These are phyloP conservation scores for Nylanderia fulva DNA, from an alignment of 1,140 invertebrate species.

Conservation along the genomic window DNA sequence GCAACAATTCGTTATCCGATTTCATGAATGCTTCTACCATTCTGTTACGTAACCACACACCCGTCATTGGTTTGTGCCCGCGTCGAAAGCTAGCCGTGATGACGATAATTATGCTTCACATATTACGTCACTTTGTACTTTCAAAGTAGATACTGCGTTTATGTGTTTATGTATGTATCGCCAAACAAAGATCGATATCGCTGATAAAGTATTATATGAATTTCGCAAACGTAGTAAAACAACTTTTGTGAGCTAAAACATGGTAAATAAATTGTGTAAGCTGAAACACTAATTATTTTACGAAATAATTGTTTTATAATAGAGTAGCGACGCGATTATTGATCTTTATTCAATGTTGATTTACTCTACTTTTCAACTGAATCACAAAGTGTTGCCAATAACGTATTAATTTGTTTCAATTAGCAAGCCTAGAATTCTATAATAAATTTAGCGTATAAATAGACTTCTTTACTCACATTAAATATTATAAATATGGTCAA, in stretches of 20 bases:
- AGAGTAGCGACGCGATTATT: not conserved
- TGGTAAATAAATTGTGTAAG: constrained; percentile 12
- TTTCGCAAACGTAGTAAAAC: not conserved
- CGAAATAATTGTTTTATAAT: not conserved
- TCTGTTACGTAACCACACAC: constrained; percentile 44
- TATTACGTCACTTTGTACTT: constrained; percentile 61
- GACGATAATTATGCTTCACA: constrained; percentile 62
- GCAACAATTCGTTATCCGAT: constrained; percentile 59
- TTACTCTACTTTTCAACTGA: constrained; percentile 13
- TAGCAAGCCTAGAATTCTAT: not conserved
- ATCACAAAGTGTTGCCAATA: not conserved
- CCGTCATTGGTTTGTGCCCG: constrained; percentile 47
- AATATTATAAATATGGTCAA: not conserved
- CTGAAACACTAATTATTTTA: constrained; percentile 4
- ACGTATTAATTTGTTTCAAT: constrained; percentile 32
- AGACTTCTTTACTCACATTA: not conserved
- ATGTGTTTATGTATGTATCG: constrained; percentile 18
- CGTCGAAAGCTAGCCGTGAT: constrained; percentile 43
- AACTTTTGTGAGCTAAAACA: not conserved
- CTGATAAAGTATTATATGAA: constrained; percentile 41
- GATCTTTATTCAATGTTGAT: not conserved
- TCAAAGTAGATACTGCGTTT: constrained; percentile 9
- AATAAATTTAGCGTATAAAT: not conserved
- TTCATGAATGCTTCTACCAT: constrained; percentile 63
- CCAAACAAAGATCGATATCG: not conserved